A percentile compares a stretch with the other conserved stretches of the same genome.
phyloP scores from a whole-genome alignment of 2,888 invertebrate genomes.

The Oscheius sp. region DNA sequence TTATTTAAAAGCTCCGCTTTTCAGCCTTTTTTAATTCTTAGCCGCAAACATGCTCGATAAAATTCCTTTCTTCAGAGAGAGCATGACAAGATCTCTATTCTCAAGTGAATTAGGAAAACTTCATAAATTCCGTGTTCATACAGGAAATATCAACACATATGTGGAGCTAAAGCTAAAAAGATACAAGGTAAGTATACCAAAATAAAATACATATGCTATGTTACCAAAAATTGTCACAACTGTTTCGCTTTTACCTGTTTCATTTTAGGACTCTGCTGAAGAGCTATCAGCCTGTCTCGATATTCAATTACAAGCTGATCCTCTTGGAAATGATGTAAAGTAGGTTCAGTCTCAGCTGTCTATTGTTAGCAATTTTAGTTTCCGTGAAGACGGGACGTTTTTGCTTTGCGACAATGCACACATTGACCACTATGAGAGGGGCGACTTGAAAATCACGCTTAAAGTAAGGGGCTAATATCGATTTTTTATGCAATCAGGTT shows the following conservation, averaged over 20 bases:
- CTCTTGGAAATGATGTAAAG: slow-evolving; percentile 54
- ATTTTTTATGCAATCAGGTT: slow-evolving; percentile 32
- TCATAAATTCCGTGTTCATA: slow-evolving; percentile 65
- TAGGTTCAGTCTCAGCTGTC: slow-evolving; percentile 20
- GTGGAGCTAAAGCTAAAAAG: slow-evolving; percentile 64
- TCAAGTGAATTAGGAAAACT: slow-evolving; percentile 21
- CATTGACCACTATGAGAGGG: slow-evolving; percentile 62
- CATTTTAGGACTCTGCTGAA: slow-evolving; percentile 63
- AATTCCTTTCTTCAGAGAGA: neutral
- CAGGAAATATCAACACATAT: slow-evolving; percentile 69
- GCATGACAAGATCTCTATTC: no score
- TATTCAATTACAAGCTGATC: slow-evolving; percentile 61
- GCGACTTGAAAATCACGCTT: slow-evolving; percentile 69
- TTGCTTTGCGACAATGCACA: slow-evolving; percentile 63
- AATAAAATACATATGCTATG: neutral
- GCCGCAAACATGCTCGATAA: neutral
- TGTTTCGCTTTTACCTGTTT: neutral
- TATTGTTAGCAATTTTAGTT: neutral
- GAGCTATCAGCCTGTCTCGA: slow-evolving; percentile 68
- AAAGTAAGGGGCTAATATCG: slow-evolving; percentile 43
- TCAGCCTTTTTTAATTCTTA: no score
- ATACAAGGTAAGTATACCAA: neutral
- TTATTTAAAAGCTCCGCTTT: neutral
- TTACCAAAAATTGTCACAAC: neutral
- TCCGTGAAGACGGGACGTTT: slow-evolving; percentile 61